Evolutionary conservation across 2,888 invertebrate species (phyloP).

Genomic region (Euzetes globulus): DNA sequence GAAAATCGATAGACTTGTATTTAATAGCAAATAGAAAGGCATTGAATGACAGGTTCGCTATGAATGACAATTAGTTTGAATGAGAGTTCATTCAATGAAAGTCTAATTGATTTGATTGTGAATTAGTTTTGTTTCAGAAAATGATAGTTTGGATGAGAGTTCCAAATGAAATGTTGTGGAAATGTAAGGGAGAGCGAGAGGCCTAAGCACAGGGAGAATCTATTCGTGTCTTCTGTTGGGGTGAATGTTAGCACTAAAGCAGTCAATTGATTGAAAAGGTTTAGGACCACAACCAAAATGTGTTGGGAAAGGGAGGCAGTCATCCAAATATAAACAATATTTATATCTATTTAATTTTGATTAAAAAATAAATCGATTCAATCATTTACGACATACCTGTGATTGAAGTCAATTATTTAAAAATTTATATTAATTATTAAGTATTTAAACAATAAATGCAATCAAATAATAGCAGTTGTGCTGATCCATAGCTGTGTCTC

Average conservation of each 20-base stretch:
- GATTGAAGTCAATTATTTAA: neutral
- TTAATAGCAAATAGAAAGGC: neutral
- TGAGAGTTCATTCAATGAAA: no score
- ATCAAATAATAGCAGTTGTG: neutral
- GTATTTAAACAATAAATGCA: neutral
- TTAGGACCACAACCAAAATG: slow-evolving; percentile 28
- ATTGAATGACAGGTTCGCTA: neutral
- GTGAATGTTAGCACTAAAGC: neutral
- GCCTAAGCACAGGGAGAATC: slow-evolving; percentile 23
- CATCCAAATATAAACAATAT: neutral
- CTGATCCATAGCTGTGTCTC: slow-evolving; percentile 18
- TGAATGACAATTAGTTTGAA: neutral
- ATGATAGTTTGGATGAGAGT: neutral
- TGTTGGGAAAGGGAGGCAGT: slow-evolving; percentile 18
- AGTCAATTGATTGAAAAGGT: neutral
- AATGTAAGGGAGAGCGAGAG: neutral
- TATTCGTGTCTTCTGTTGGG: slow-evolving; percentile 11
- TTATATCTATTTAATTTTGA: neutral
- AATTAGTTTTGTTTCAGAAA: neutral
- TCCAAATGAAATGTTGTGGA: neutral
- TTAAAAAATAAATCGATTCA: neutral
- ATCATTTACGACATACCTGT: neutral
- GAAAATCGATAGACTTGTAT: neutral
- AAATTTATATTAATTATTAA: neutral
- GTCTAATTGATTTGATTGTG: no score